Percentiles rank a stretch among this genome's conserved stretches.
These are phyloP conservation scores for Syrmaticus mikado DNA, from an alignment of 2,113 vertebrate genomes.

Conservation along the genomic window DNA sequence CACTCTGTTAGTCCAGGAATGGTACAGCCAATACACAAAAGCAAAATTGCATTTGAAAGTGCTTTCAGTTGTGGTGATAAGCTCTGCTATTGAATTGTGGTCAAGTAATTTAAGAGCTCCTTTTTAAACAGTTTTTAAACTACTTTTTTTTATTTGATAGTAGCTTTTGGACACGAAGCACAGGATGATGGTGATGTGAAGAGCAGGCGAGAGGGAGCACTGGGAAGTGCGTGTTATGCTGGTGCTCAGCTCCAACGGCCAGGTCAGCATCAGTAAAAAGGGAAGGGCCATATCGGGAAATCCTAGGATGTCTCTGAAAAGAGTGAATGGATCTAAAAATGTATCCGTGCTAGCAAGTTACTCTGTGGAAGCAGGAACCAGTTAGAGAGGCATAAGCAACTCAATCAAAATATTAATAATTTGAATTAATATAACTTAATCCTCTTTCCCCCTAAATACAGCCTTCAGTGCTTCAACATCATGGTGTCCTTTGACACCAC, in stretches of 20 bases:
- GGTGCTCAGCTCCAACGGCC: neutral
- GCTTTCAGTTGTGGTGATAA: neutral
- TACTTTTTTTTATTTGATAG: neutral
- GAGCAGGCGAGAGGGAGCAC: rapidly evolving
- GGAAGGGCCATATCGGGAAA: neutral
- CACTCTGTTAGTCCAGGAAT: neutral
- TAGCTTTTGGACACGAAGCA: neutral
- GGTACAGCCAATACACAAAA: neutral
- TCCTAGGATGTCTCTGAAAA: neutral
- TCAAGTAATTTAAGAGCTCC: neutral
- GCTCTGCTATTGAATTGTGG: neutral
- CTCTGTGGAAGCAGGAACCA: neutral
- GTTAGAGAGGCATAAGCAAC: neutral
- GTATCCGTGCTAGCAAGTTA: neutral
- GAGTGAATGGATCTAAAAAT: neutral
- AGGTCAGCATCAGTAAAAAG: neutral
- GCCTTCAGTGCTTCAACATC: neutral
- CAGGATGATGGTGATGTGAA: neutral
- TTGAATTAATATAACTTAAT: neutral
- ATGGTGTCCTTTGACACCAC: neutral
- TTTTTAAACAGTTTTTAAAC: neutral
- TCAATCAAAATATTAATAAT: neutral
- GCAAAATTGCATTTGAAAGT: neutral
- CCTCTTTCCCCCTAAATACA: neutral
- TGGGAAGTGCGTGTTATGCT: neutral